Conservation (phyloP, 2,797 vertebrate genomes). For the Epinephelus awoara region DNA sequence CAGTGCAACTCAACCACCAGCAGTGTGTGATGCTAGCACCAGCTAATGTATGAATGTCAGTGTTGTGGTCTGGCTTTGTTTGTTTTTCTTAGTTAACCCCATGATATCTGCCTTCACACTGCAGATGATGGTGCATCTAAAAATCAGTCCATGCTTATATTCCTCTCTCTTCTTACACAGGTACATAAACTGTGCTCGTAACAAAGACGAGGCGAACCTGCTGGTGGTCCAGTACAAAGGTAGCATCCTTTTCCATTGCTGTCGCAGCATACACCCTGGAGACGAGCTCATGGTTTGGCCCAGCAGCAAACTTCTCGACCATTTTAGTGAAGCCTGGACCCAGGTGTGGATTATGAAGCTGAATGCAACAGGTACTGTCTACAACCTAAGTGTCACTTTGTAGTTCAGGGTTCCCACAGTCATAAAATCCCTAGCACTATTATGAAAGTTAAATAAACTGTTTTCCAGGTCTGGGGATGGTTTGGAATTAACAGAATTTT, state of each 20-base stretch:
- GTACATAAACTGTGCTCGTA: constrained; percentile 92
- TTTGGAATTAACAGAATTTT: no score
- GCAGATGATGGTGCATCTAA: background rate
- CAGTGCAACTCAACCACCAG: background rate
- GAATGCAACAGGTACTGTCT: constrained; percentile 71
- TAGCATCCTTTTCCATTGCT: constrained; percentile 93
- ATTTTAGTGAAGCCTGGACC: constrained; percentile 78
- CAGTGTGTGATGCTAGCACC: background rate
- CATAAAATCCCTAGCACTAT: no score
- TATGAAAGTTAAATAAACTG: no score
- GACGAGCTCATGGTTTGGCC: constrained; percentile 96
- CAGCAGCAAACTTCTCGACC: constrained; percentile 86
- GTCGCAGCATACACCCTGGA: constrained; percentile 89
- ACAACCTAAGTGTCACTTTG: fast-evolving
- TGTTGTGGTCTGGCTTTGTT: background rate
- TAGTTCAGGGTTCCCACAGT: no score
- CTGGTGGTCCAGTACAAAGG: constrained; percentile 94
- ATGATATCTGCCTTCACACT: background rate
- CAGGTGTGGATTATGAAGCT: constrained; percentile 80
- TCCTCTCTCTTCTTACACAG: constrained; percentile 70
- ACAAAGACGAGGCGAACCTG: constrained; percentile 93
- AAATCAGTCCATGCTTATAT: background rate
- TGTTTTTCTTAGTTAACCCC: background rate
- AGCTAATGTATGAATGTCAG: background rate
- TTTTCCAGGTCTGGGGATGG: no score